Base-by-base conservation (phyloP, 1,140 invertebrate species). In the Olivierus martensii region DNA sequence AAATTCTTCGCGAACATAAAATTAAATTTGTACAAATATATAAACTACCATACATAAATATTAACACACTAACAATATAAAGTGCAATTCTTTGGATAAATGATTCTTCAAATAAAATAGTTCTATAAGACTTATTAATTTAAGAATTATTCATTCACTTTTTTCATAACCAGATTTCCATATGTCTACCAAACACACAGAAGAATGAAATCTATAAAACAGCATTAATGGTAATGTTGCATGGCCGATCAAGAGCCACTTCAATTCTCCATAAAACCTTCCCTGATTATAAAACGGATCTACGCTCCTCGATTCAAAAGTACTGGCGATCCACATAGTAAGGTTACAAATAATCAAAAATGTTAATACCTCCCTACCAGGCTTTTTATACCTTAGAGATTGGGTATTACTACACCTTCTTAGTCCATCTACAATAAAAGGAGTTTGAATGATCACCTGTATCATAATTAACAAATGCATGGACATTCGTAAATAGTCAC, bases 161-260 rank as follows among this genome's bases (percentile, higher is more conserved):
- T 58, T 56, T 46, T 80, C 77, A 60, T 87, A 87, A 3, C 82
- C 79, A 21, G 79, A 79, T 64, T 82, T 80, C 84, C 84, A 88
- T 51, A 88, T 84, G 64, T 87, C 83, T 10, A 80, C 82, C 22
- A 87, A 74, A 63, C 83, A 86, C 11, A 84, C 82, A 35, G 82
- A 82, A 0, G 83, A 83, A 69, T 88, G 85, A 70, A 87, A 88
- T 48, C 83, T 72, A 59, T 82, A 87, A 70, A 86, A 87, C 71
- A 87, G 81, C 41, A 81, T 80, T 1, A 87, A 69, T 2, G 84
- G 84, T 38, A 84, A 67, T 36, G 80, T 81, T 50, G 83, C 69
- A 62, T 85, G 83, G 17, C 78, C 80, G 3, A 87, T 71, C 22
- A 87, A 78, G 37, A 80, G 80, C 83, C 84, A 87, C 4, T 79